Percentiles rank a stretch among this genome's conserved stretches.
phyloP scores from a whole-genome alignment of 2,113 vertebrate species.

The Tragulus kanchil region DNA sequence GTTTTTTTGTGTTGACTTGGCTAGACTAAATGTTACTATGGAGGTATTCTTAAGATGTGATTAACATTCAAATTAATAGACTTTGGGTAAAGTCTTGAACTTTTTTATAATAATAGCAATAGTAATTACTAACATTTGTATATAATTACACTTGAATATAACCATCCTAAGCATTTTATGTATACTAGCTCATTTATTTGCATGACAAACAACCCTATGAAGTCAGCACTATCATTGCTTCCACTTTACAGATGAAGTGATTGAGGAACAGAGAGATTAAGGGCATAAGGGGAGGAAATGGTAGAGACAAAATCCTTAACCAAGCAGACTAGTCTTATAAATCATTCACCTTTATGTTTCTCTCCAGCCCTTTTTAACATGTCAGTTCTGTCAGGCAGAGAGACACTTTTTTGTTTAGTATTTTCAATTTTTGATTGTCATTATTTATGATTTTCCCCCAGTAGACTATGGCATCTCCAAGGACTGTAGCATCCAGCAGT shows the following conservation, averaged over 20 bases:
- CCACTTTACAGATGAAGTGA: neutral
- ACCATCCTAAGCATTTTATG: neutral
- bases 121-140: neutral
- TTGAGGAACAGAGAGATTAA: neutral
- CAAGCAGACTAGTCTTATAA: neutral
- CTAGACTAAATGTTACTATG: neutral
- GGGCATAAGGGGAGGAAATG: neutral
- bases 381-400: neutral
- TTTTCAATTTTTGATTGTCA: neutral
- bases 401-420: neutral
- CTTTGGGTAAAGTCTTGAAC: neutral
- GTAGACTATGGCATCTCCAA: neutral
- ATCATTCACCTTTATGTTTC: neutral
- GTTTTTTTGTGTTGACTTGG: neutral
- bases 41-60: neutral
- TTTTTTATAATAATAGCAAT: neutral
- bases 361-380: neutral
- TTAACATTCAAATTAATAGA: neutral
- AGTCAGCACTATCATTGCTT: neutral
- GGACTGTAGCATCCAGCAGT: accelerated
- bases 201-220: neutral
- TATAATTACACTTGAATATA: neutral
- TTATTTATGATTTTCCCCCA: neutral
- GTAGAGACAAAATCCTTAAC: neutral
- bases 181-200: neutral